phyloP scores from a whole-genome alignment of 2,113 vertebrate genomes.

The Columba livia region DNA sequence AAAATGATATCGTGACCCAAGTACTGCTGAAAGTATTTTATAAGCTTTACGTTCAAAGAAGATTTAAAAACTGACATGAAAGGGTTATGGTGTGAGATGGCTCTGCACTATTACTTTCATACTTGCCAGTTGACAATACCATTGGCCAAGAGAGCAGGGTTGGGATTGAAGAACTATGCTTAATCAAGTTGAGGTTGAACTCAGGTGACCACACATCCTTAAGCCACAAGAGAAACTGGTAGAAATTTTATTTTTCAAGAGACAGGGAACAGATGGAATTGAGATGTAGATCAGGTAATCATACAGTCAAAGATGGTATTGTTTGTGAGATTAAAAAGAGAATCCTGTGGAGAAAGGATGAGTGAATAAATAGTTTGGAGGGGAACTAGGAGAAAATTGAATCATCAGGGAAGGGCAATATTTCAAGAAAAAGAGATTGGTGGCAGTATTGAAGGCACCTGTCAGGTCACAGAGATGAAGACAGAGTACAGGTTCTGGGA shows the following conservation, averaged over 20 bases:
- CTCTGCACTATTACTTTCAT: background rate
- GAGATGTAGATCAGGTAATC: background rate
- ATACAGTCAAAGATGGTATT: background rate
- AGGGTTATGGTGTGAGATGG: background rate
- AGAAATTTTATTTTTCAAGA: background rate
- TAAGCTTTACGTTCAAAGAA: background rate
- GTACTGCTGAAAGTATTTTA: background rate
- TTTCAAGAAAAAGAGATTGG: constrained; percentile 29
- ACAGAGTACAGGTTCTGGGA: constrained; percentile 16
- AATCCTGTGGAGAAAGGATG: background rate
- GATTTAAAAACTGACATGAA: background rate
- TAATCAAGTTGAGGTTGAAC: background rate
- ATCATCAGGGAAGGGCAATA: constrained; percentile 12
- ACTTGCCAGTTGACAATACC: background rate
- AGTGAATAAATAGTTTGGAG: background rate
- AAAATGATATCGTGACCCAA: background rate
- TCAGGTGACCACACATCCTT: background rate
- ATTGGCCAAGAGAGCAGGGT: background rate
- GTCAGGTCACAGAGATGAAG: constrained; percentile 30
- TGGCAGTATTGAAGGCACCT: constrained; percentile 38
- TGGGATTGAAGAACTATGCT: background rate
- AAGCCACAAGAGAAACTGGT: background rate
- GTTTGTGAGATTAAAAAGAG: background rate
- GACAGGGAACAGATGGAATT: background rate
- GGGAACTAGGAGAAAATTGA: constrained; percentile 1